Conservation (phyloP, 2,888 invertebrate genomes). For the Galeopsomyia nigrocyanea region DNA sequence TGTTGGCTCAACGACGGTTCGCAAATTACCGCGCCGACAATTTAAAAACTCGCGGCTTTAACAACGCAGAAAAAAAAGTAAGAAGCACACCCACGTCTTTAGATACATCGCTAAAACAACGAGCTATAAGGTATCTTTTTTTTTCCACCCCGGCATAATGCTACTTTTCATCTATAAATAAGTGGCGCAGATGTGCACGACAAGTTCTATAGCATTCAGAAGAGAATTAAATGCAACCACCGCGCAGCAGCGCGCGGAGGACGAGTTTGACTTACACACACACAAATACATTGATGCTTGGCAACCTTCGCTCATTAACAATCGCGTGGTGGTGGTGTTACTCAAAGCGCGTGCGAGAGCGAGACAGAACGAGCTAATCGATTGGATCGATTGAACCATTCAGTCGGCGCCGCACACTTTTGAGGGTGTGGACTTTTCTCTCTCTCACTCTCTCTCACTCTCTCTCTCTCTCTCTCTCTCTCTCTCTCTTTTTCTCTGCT, state of each 20-base stretch:
- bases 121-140: too few species aligned
- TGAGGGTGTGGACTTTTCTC: not conserved
- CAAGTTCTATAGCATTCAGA: not conserved
- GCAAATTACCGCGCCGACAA: too few species aligned
- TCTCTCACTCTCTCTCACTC: too few species aligned
- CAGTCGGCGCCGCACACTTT: not conserved
- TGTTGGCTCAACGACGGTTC: too few species aligned
- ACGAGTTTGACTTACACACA: not conserved
- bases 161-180: not conserved
- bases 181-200: not conserved
- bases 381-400: constrained; percentile 34
- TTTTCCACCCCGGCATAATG: too few species aligned
- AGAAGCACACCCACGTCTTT: too few species aligned
- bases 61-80: too few species aligned
- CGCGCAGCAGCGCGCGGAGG: not conserved
- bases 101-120: too few species aligned
- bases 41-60: too few species aligned
- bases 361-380: constrained; percentile 24
- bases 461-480: too few species aligned
- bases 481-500: too few species aligned
- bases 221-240: constrained; percentile 3
- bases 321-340: not conserved
- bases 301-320: constrained; percentile 36
- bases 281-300: not conserved
- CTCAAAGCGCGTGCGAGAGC: not conserved